phyloP scores from a whole-genome alignment of 2,888 invertebrate species.

The Melinaea marsaeus region DNA sequence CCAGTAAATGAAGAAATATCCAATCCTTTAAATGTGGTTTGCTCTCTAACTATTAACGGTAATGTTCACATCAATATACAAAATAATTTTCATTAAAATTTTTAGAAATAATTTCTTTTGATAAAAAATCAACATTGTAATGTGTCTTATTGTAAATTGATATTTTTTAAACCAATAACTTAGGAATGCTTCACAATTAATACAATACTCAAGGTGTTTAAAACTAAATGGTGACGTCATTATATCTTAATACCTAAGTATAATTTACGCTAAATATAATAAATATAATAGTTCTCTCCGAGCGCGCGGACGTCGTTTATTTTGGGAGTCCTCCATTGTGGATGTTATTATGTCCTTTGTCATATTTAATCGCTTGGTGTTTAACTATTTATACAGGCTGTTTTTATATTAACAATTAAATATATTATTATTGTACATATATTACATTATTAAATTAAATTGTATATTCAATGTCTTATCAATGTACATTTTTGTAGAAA shows the following conservation, averaged over 20 bases:
- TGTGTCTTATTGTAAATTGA: no score
- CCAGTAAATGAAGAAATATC: no score
- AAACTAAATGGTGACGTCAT: constrained; percentile 39
- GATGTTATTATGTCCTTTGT: constrained; percentile 62
- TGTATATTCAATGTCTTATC: no score
- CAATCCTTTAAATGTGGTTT: no score
- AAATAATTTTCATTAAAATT: no score
- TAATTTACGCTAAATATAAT: constrained; percentile 52
- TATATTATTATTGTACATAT: no score
- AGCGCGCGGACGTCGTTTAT: constrained; percentile 48
- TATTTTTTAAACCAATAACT: background rate
- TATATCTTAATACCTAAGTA: constrained; percentile 49
- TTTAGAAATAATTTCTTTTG: no score
- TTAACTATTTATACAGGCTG: constrained; percentile 56
- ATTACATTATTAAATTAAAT: no score
- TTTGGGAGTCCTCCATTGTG: constrained; percentile 42
- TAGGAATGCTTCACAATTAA: background rate
- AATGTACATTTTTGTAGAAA: background rate
- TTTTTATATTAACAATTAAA: constrained; percentile 6
- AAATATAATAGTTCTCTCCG: constrained; percentile 51
- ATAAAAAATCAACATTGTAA: no score
- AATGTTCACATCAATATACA: no score
- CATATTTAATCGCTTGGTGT: constrained; percentile 49
- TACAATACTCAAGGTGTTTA: constrained; percentile 47
- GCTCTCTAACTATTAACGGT: no score